Percentiles rank a stretch among this genome's conserved stretches.
Evolutionary conservation across 2,797 vertebrate species (phyloP).

Genomic region (Tragopan temminckii): DNA sequence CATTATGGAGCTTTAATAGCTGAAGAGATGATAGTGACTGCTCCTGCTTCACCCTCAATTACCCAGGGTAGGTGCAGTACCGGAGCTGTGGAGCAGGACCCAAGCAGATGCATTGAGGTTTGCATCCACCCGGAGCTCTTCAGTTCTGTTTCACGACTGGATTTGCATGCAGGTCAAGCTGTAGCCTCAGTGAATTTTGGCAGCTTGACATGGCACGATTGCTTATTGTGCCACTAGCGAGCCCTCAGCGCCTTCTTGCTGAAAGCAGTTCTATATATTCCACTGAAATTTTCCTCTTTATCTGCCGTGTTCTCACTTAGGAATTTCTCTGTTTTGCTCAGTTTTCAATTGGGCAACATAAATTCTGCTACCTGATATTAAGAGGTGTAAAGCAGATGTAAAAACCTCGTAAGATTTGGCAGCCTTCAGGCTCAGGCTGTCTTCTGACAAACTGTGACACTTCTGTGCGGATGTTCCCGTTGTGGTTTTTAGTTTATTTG

Average conservation of each 20-base stretch:
- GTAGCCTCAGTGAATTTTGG: slow-evolving; percentile 29
- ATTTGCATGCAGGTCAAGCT: slow-evolving; percentile 41
- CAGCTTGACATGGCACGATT: background rate
- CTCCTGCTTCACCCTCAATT: slow-evolving; percentile 23
- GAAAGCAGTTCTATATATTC: background rate
- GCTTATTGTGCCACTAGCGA: slow-evolving; percentile 25
- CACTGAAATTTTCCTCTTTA: background rate
- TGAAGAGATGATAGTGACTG: slow-evolving; percentile 1
- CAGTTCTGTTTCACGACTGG: slow-evolving; percentile 7
- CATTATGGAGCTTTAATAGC: slow-evolving; percentile 35
- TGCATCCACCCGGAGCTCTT: background rate
- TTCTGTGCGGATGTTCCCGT: background rate
- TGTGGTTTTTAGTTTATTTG: background rate
- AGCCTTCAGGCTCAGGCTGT: background rate
- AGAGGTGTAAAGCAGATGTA: background rate
- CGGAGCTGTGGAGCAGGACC: background rate
- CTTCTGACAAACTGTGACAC: background rate
- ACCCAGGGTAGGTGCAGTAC: background rate
- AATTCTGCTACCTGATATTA: background rate
- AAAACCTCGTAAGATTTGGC: background rate
- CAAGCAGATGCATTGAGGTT: background rate
- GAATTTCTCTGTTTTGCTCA: no score
- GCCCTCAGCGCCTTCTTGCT: background rate
- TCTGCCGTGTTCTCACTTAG: background rate
- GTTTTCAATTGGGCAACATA: background rate